phyloP scores from a whole-genome alignment of 1,140 invertebrate genomes.

The Drosophila albomicans region DNA sequence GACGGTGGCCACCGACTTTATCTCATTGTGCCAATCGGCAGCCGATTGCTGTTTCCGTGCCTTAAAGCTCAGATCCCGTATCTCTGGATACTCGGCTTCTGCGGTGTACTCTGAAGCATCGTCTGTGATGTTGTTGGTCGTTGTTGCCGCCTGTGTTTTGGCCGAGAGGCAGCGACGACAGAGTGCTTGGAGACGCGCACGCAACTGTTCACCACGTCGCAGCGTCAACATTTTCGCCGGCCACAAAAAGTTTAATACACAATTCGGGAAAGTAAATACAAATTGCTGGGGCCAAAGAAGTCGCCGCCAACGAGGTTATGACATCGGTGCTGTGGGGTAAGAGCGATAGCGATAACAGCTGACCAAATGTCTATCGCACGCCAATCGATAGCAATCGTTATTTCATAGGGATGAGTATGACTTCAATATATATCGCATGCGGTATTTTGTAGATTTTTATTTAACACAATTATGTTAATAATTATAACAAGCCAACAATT shows the following conservation, averaged over 20 bases:
- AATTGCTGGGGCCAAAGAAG: conserved; percentile 4
- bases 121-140: not conserved
- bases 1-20: conserved; percentile 88
- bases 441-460: too few species aligned
- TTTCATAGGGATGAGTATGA: too few species aligned
- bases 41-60: conserved; percentile 84
- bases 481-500: too few species aligned
- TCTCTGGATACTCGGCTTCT: conserved; percentile 87
- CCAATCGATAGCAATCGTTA: conserved; percentile 5
- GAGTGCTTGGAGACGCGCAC: conserved; percentile 40
- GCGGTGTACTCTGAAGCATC: conserved; percentile 79
- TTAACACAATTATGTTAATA: too few species aligned
- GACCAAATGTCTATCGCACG: conserved; percentile 3
- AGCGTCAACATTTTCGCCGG: conserved; percentile 48
- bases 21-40: conserved; percentile 86
- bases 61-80: conserved; percentile 86
- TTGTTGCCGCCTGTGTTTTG: conserved; percentile 35
- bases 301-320: conserved; percentile 56
- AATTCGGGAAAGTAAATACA: conserved; percentile 25
- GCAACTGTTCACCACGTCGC: conserved; percentile 47
- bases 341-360: conserved; percentile 24
- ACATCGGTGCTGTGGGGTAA: conserved; percentile 27
- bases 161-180: conserved; percentile 33
- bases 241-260: conserved; percentile 33
- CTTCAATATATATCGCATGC: too few species aligned